A percentile compares a stretch with the other conserved stretches of the same genome.
These are phyloP conservation scores for Lochmaea crataegi DNA, from an alignment of 2,888 invertebrate genomes.

Conservation along the genomic window DNA sequence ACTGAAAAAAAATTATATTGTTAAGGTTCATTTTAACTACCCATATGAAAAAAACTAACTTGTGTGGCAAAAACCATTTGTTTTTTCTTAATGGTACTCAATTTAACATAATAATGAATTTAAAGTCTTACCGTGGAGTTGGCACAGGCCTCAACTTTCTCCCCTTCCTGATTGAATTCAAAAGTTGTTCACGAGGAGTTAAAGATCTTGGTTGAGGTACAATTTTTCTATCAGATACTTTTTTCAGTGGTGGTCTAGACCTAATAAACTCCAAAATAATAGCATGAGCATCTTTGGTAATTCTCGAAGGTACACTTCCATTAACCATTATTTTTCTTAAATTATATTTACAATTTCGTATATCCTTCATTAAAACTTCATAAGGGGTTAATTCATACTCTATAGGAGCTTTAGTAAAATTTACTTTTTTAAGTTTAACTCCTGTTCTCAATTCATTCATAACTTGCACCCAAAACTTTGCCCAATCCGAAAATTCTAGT, in stretches of 20 bases:
- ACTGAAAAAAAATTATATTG: conserved; percentile 56
- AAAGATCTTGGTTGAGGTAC: conserved; percentile 79
- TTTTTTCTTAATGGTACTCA: too few species aligned
- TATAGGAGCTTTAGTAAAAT: conserved; percentile 79
- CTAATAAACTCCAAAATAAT: conserved; percentile 97
- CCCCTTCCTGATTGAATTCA: conserved; percentile 87
- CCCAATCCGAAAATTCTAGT: conserved; percentile 92
- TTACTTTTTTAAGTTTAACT: conserved; percentile 91
- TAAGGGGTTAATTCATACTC: conserved; percentile 96
- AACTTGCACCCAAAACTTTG: conserved; percentile 95
- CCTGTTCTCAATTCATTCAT: conserved; percentile 92
- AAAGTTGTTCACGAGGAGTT: conserved; percentile 85
- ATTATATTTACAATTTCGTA: conserved; percentile 89
- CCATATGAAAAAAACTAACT: too few species aligned
- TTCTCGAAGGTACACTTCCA: conserved; percentile 82
- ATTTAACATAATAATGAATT: too few species aligned
- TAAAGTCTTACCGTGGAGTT: conserved; percentile 52
- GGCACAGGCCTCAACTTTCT: conserved; percentile 73
- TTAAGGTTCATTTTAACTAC: too few species aligned
- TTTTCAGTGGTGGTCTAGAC: conserved; percentile 92
- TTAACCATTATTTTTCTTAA: conserved; percentile 88
- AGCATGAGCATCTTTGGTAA: conserved; percentile 95
- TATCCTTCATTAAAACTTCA: conserved; percentile 97
- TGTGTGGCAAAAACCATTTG: too few species aligned
- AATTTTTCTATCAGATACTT: conserved; percentile 87